A percentile compares a stretch with the other conserved stretches of the same genome.
Evolutionary conservation across 2,797 vertebrate genomes (phyloP).

Genomic region (Hybognathus amarus): DNA sequence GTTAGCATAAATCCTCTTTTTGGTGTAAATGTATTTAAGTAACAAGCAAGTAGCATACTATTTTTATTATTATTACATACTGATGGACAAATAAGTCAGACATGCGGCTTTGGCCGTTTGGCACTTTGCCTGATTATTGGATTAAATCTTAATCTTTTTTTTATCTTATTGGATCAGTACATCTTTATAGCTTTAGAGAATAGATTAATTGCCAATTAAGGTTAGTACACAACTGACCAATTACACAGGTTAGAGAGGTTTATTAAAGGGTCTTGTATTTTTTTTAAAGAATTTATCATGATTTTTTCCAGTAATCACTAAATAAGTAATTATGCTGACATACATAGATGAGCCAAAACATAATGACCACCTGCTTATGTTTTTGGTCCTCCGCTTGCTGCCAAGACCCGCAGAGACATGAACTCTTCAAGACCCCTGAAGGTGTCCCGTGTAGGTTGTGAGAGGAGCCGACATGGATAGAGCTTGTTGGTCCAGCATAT

Average conservation of each 20-base stretch:
- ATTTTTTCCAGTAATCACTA: not conserved
- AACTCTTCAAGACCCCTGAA: not conserved
- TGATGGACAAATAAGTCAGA: not conserved
- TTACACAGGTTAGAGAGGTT: not conserved
- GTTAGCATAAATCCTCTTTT: not conserved
- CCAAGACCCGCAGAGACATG: not conserved
- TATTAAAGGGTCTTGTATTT: not conserved
- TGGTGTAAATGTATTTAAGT: not conserved
- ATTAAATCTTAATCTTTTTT: not conserved
- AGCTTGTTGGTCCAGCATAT: not conserved
- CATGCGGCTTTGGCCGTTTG: not conserved
- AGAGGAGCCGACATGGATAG: not conserved
- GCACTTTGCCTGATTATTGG: not conserved
- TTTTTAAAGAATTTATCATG: too few relatives aligned
- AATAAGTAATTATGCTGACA: not conserved
- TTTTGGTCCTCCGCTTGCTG: not conserved
- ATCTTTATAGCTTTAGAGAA: slow-evolving; percentile 6
- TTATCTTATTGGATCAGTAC: not conserved
- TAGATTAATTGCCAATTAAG: not conserved
- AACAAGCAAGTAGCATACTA: not conserved
- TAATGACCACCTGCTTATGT: not conserved
- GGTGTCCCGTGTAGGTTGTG: not conserved
- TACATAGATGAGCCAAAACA: not conserved
- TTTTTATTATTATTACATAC: not conserved
- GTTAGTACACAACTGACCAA: not conserved